phyloP scores from a whole-genome alignment of 2,113 vertebrate genomes.

The Willisornis vidua region DNA sequence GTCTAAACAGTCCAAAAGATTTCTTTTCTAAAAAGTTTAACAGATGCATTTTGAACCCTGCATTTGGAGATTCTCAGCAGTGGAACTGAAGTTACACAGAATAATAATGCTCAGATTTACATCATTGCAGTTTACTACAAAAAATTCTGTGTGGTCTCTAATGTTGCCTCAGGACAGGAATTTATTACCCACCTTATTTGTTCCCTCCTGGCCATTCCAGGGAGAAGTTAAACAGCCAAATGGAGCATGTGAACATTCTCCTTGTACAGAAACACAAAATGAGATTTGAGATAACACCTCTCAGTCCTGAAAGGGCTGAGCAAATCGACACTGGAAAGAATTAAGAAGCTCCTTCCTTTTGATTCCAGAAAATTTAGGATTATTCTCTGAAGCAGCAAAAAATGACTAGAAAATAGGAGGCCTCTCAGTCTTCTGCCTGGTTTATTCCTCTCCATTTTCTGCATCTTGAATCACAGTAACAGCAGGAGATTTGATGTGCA shows the following conservation, averaged over 20 bases:
- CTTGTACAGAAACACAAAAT: neutral
- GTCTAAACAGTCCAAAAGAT: conserved; percentile 36
- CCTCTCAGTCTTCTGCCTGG: neutral
- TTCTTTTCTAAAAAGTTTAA: conserved; percentile 14
- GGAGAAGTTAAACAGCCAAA: neutral
- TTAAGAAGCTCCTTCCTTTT: neutral
- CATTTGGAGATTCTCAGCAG: neutral
- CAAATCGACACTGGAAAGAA: neutral
- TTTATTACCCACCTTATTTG: neutral
- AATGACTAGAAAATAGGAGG: neutral
- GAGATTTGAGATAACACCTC: neutral
- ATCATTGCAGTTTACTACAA: rapidly evolving
- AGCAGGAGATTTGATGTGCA: neutral
- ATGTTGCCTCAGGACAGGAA: neutral
- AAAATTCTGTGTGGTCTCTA: neutral
- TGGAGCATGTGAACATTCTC: rapidly evolving
- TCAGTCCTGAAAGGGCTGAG: neutral
- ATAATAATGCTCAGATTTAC: neutral
- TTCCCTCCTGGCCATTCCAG: neutral
- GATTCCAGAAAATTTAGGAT: neutral
- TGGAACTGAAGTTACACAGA: neutral
- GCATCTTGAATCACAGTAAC: neutral
- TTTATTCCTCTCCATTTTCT: neutral
- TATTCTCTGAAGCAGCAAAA: neutral
- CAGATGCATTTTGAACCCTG: neutral